phyloP scores from a whole-genome alignment of 2,797 vertebrate genomes.

The Denticeps clupeoides region DNA sequence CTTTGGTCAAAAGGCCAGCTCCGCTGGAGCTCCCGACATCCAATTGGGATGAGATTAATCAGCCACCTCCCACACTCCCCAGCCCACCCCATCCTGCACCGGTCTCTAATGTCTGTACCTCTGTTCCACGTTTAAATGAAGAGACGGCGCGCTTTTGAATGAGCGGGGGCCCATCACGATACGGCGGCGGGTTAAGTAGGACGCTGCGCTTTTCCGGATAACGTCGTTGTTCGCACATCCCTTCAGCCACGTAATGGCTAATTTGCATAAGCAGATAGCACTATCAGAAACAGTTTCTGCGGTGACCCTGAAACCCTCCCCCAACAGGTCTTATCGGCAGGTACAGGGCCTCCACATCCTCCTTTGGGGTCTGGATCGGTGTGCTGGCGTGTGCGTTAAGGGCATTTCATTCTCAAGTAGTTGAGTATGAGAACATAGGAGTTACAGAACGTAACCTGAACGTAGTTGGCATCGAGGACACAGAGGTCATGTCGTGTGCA shows the following conservation, averaged over 20 bases:
- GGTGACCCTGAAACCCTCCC: conserved; percentile 53
- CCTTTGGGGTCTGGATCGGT: no score
- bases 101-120: conserved; percentile 3
- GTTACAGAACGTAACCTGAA: no score
- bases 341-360: conserved; percentile 22
- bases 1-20: conserved; percentile 32
- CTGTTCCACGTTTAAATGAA: conserved; percentile 31
- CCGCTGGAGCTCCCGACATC: conserved; percentile 46
- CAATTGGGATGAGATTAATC: conserved; percentile 64
- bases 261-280: conserved; percentile 71
- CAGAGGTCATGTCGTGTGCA: no score
- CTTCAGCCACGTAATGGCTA: conserved; percentile 64
- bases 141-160: conserved; percentile 37
- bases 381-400: no score
- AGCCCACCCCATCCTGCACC: conserved; percentile 6
- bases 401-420: no score
- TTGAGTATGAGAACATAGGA: no score
- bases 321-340: conserved; percentile 18
- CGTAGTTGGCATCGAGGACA: no score
- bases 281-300: conserved; percentile 58
- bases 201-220: conserved; percentile 53
- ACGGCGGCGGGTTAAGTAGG: conserved; percentile 62
- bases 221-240: conserved; percentile 40
- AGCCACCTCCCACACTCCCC: conserved; percentile 24
- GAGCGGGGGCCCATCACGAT: conserved; percentile 53